These are phyloP conservation scores for Danio jaintianensis DNA, from an alignment of 2,797 vertebrate genomes.

Conservation along the genomic window DNA sequence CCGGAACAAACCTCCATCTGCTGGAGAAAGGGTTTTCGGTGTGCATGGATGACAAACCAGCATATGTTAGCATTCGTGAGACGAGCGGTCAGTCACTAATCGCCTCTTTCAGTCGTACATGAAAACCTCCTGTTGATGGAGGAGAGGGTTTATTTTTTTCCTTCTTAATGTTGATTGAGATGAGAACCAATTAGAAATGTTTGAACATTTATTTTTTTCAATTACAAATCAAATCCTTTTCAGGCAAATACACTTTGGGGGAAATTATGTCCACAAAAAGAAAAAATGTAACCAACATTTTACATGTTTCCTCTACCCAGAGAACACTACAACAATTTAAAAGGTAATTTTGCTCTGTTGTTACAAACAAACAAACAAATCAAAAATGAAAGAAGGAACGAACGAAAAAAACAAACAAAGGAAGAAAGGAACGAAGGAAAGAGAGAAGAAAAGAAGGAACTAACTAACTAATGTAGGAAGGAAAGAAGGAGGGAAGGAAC, in stretches of 20 bases:
- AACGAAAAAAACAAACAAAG: too few species aligned
- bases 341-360: too few species aligned
- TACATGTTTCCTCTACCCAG: too few species aligned
- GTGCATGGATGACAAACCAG: slow-evolving; percentile 7
- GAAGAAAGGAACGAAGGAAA: too few species aligned
- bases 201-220: background rate
- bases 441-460: too few species aligned
- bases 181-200: background rate
- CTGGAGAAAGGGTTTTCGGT: slow-evolving; percentile 11
- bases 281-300: too few species aligned
- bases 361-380: too few species aligned
- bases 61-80: slow-evolving; percentile 35
- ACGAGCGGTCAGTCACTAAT: slow-evolving; percentile 21
- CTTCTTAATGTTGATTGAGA: background rate
- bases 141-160: background rate
- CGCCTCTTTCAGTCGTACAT: background rate
- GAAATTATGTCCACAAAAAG: too few species aligned
- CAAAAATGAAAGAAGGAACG: too few species aligned
- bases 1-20: slow-evolving; percentile 43
- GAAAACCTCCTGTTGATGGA: background rate
- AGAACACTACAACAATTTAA: too few species aligned
- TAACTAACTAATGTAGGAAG: too few species aligned
- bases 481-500: too few species aligned
- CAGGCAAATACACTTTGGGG: background rate
- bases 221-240: background rate